phyloP scores from a whole-genome alignment of 2,113 vertebrate species.

The Ptyas mucosa region DNA sequence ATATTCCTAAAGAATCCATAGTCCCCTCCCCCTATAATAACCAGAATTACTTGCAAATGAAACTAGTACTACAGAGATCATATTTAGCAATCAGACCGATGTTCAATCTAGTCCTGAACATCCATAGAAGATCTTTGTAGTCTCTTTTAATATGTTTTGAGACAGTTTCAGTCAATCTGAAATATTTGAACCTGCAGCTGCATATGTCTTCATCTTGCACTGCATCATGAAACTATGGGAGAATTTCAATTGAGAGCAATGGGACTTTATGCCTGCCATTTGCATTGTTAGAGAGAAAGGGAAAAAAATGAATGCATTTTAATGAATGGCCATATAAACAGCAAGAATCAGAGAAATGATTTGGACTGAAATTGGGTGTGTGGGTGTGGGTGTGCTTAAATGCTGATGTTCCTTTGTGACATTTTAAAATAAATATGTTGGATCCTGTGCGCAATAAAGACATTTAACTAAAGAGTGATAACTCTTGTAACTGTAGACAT shows the following conservation, averaged over 20 bases:
- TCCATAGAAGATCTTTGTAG: not conserved
- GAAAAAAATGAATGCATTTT: not conserved
- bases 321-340: not conserved
- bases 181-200: not conserved
- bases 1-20: not conserved
- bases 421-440: not conserved
- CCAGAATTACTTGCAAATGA: not conserved
- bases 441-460: not conserved
- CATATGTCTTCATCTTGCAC: not conserved
- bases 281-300: not conserved
- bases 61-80: not conserved
- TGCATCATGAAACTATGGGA: not conserved
- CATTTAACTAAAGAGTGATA: not conserved
- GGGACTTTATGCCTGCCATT: not conserved
- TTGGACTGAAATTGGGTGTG: not conserved
- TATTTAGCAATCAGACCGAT: not conserved
- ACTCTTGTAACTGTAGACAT: not conserved
- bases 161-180: not conserved
- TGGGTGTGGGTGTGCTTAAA: not conserved
- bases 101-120: not conserved
- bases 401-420: not conserved
- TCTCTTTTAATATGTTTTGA: not conserved
- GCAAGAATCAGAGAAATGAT: not conserved
- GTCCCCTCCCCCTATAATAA: not conserved
- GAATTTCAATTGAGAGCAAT: not conserved